phyloP scores from a whole-genome alignment of 2,113 vertebrate species.

The Arvicanthis niloticus region DNA sequence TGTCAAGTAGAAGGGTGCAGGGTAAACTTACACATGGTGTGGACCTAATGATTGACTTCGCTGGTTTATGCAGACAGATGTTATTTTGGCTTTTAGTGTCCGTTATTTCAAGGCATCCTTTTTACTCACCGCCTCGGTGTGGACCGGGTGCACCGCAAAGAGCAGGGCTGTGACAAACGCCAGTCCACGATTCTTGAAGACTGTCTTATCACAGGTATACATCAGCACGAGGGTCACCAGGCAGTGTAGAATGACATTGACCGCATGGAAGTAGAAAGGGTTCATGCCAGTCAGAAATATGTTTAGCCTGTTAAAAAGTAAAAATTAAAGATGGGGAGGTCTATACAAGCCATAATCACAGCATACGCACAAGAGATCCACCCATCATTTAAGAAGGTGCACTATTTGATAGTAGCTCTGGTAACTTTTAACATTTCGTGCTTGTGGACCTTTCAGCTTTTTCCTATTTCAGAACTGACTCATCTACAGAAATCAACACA shows the following conservation, averaged over 20 bases:
- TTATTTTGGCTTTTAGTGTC: neutral
- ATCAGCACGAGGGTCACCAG: constrained; percentile 93
- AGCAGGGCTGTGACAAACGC: constrained; percentile 93
- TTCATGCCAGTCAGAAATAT: constrained; percentile 93
- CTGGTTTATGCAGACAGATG: neutral
- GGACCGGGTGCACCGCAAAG: constrained; percentile 96
- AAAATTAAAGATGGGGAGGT: neutral
- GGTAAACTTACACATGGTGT: too few species aligned
- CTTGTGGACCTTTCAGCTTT: neutral
- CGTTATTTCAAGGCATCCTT: neutral
- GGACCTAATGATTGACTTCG: neutral
- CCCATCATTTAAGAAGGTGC: constrained; percentile 26
- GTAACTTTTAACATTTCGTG: neutral
- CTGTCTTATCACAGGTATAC: constrained; percentile 91
- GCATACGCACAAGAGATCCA: neutral
- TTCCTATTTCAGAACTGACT: neutral
- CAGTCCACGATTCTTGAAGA: constrained; percentile 90
- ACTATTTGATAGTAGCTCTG: constrained; percentile 56
- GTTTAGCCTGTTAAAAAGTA: constrained; percentile 90
- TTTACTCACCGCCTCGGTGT: constrained; percentile 97
- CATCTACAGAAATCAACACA: constrained; percentile 27
- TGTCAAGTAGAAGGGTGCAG: constrained; percentile 6
- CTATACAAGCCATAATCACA: neutral
- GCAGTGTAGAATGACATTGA: constrained; percentile 94
- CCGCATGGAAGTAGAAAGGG: constrained; percentile 94